phyloP scores from a whole-genome alignment of 2,888 invertebrate genomes.

The Leptinotarsa haldemani region DNA sequence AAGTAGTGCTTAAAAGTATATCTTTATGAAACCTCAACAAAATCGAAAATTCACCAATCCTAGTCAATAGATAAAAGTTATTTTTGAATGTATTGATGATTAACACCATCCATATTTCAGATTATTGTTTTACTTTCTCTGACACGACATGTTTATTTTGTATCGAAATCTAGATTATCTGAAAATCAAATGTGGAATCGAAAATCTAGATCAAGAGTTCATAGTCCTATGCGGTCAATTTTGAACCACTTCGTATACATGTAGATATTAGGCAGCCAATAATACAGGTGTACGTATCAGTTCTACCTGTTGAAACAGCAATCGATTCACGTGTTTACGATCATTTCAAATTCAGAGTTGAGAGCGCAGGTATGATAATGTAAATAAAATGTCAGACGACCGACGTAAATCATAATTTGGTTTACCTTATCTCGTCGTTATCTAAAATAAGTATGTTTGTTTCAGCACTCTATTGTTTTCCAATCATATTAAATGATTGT shows the following conservation, averaged over 20 bases:
- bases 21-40: no score
- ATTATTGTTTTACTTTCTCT: not conserved
- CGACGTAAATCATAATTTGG: constrained; percentile 12
- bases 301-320: constrained; percentile 33
- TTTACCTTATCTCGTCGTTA: constrained; percentile 20
- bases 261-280: constrained; percentile 26
- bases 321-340: constrained; percentile 26
- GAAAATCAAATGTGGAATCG: not conserved
- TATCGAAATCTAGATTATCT: not conserved
- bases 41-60: no score
- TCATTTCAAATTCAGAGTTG: constrained; percentile 38
- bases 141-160: not conserved
- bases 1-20: no score
- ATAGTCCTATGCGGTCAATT: no score
- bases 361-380: constrained; percentile 34
- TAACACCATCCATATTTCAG: not conserved
- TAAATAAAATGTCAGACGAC: not conserved
- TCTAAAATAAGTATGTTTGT: constrained; percentile 13
- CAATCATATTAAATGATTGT: not conserved
- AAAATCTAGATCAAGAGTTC: no score
- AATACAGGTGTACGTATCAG: constrained; percentile 22
- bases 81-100: no score
- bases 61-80: no score
- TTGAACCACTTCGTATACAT: no score
- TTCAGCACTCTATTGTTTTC: not conserved